phyloP scores from a whole-genome alignment of 2,797 vertebrate species.

The Diplodus puntazzo region DNA sequence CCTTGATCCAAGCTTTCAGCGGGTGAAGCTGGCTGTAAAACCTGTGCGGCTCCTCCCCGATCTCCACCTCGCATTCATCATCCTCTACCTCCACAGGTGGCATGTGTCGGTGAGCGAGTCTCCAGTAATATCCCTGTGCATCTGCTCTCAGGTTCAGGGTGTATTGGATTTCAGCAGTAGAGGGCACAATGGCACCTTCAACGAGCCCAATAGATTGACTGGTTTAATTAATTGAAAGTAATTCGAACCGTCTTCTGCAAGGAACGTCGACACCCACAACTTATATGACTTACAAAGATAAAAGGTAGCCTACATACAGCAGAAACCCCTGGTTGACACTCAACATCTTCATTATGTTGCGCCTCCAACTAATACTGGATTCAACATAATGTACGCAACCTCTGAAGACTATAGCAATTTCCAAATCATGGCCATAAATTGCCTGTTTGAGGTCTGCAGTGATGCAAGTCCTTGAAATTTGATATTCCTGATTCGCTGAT shows the following conservation, averaged over 20 bases:
- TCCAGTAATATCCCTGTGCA: neutral
- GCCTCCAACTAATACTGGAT: conserved; percentile 31
- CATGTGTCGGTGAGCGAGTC: neutral
- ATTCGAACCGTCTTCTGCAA: conserved; percentile 22
- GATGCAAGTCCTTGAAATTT: conserved; percentile 71
- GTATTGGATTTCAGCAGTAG: conserved; percentile 49
- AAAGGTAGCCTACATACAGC: neutral
- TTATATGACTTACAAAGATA: neutral
- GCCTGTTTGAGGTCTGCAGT: conserved; percentile 50
- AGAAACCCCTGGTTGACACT: conserved; percentile 14
- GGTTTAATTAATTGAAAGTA: conserved; percentile 42
- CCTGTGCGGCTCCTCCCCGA: neutral
- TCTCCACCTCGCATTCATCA: conserved; percentile 1
- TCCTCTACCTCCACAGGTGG: neutral
- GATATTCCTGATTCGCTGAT: conserved; percentile 55
- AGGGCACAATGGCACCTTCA: conserved; percentile 51
- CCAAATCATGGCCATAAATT: conserved; percentile 45
- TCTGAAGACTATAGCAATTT: conserved; percentile 40
- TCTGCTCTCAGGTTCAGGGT: conserved; percentile 17
- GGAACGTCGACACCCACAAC: conserved; percentile 11
- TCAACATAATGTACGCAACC: conserved; percentile 29
- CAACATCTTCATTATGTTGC: conserved; percentile 12
- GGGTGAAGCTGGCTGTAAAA: neutral
- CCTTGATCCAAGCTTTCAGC: neutral
- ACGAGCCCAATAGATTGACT: conserved; percentile 31